A percentile compares a stretch with the other conserved stretches of the same genome.
Conservation (phyloP, 2,797 vertebrate species). For the Glyptemys insculpta region DNA sequence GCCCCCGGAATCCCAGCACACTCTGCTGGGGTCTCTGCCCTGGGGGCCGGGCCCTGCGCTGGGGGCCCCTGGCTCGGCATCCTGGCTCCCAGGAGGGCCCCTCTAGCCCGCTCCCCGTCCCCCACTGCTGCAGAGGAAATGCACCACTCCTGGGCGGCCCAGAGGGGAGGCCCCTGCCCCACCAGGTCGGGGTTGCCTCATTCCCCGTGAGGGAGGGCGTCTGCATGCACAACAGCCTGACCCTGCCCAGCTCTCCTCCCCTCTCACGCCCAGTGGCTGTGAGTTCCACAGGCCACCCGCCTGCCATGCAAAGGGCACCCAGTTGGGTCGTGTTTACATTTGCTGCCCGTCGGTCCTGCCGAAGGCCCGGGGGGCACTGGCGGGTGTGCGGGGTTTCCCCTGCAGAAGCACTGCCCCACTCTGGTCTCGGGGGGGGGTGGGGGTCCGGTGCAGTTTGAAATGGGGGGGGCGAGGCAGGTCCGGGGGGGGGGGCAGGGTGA, state of each 20-base stretch:
- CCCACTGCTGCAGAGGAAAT: conserved; percentile 16
- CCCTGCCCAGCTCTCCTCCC: neutral
- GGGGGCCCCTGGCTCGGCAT: neutral
- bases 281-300: neutral
- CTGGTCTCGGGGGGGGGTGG: no score
- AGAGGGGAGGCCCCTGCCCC: no score
- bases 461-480: no score
- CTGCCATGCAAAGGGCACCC: no score
- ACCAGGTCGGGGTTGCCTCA: no score
- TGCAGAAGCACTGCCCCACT: no score
- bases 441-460: no score
- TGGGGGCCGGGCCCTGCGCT: neutral
- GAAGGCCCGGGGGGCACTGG: no score
- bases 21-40: neutral
- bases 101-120: neutral
- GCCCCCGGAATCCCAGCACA: neutral
- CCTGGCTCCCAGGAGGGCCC: no score
- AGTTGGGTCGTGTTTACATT: neutral
- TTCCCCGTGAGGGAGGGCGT: neutral
- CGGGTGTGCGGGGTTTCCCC: neutral
- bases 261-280: no score
- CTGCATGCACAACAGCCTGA: neutral
- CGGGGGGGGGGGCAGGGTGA: no score
- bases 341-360: neutral
- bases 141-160: no score